Evolutionary conservation across 2,113 vertebrate genomes (phyloP).

Genomic region (Lepus americanus): DNA sequence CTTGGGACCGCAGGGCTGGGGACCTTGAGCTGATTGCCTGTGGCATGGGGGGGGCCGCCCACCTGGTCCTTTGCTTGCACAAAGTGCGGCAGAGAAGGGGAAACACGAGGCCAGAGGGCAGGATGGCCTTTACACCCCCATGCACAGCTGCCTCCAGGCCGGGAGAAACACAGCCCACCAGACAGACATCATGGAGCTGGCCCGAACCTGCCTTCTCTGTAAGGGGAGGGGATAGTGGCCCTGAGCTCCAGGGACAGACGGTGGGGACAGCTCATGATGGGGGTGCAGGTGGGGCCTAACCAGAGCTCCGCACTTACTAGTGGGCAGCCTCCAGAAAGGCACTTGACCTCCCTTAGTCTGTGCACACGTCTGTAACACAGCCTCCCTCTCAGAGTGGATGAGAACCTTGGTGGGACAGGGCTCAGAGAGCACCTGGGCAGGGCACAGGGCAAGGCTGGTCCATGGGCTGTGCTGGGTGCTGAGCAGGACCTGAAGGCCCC

Average conservation of each 20-base stretch:
- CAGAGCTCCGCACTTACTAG: not conserved
- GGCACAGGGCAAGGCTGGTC: no score
- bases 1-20: not conserved
- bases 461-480: no score
- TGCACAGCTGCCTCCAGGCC: not conserved
- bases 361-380: rapidly evolving
- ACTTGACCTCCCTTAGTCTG: not conserved
- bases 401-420: rapidly evolving
- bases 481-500: rapidly evolving
- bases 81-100: not conserved
- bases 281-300: not conserved
- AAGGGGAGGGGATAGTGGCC: rapidly evolving
- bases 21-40: rapidly evolving
- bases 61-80: not conserved
- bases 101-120: not conserved
- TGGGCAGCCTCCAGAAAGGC: not conserved
- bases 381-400: not conserved
- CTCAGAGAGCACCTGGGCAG: not conserved
- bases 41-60: not conserved
- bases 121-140: not conserved
- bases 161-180: not conserved
- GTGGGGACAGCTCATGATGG: rapidly evolving
- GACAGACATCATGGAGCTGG: not conserved
- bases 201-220: not conserved
- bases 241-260: not conserved